phyloP scores from a whole-genome alignment of 2,113 vertebrate genomes.

The Pontoporia blainvillei region DNA sequence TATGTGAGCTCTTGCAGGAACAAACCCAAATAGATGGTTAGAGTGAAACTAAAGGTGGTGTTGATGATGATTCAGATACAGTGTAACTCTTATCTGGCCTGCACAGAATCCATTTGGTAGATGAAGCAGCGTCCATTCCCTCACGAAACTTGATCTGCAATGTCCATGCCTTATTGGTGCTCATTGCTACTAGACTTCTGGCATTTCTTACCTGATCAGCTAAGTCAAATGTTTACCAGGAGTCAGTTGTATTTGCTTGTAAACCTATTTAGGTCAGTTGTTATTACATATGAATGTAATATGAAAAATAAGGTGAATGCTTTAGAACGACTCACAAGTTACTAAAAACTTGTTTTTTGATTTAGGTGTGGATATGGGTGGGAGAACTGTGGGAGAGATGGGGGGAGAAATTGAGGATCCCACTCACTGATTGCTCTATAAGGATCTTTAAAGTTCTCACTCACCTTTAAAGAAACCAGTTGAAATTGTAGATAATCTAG shows the following conservation, averaged over 20 bases:
- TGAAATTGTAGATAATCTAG: background rate
- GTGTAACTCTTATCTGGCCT: background rate
- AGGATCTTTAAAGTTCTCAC: background rate
- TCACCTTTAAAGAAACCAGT: background rate
- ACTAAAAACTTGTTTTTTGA: background rate
- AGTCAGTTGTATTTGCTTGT: background rate
- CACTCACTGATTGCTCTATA: background rate
- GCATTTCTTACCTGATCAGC: background rate
- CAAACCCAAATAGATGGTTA: background rate
- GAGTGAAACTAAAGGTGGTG: background rate
- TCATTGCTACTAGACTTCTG: background rate
- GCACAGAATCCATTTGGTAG: background rate
- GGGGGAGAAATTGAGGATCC: background rate
- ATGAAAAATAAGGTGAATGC: background rate
- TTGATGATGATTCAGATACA: background rate
- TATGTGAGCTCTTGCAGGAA: background rate
- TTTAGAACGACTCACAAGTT: background rate
- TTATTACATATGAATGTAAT: background rate
- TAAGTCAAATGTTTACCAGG: background rate
- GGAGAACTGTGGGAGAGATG: background rate
- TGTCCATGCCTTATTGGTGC: background rate
- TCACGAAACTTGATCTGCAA: background rate
- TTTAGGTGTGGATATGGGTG: background rate
- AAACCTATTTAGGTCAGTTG: background rate
- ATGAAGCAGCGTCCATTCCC: background rate